These are phyloP conservation scores for Sussaba pulchella DNA, from an alignment of 2,888 invertebrate genomes.

Conservation along the genomic window DNA sequence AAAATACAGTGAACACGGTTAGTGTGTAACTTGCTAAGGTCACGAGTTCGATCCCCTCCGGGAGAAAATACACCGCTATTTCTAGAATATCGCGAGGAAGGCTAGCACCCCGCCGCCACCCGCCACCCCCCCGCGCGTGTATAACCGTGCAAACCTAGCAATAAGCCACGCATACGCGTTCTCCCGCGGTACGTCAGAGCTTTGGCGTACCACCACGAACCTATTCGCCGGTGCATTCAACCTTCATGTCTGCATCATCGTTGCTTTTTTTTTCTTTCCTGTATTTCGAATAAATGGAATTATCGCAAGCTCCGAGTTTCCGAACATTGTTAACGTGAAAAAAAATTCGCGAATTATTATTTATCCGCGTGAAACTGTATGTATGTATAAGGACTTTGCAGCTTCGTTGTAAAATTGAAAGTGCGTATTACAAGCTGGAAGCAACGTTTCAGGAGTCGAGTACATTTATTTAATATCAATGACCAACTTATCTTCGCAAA, in stretches of 20 bases:
- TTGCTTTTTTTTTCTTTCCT: background rate
- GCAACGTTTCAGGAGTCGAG: background rate
- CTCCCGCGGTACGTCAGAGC: conserved; percentile 52
- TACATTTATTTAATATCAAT: background rate
- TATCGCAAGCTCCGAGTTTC: conserved; percentile 5
- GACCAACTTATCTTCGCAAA: background rate
- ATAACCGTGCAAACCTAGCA: conserved; percentile 55
- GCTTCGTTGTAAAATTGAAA: background rate
- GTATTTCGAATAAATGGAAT: conserved; percentile 12
- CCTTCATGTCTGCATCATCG: conserved; percentile 51
- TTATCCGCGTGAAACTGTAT: background rate
- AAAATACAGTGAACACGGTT: conserved; percentile 59
- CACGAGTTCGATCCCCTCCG: conserved; percentile 82
- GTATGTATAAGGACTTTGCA: background rate
- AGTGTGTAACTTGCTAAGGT: conserved; percentile 74
- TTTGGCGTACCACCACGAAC: conserved; percentile 28
- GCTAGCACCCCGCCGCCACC: conserved; percentile 50
- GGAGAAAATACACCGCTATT: conserved; percentile 80
- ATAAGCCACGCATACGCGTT: conserved; percentile 56
- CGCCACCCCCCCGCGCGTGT: conserved; percentile 29
- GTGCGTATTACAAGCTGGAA: background rate
- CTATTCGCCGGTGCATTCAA: conserved; percentile 55
- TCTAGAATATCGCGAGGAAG: conserved; percentile 76
- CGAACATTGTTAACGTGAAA: background rate
- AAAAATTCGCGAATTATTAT: background rate